Evolutionary conservation across 2,888 invertebrate genomes (phyloP), one percentile per base, ranked within the genome.

Genomic region (Nematopogon swammerdamellus): DNA sequence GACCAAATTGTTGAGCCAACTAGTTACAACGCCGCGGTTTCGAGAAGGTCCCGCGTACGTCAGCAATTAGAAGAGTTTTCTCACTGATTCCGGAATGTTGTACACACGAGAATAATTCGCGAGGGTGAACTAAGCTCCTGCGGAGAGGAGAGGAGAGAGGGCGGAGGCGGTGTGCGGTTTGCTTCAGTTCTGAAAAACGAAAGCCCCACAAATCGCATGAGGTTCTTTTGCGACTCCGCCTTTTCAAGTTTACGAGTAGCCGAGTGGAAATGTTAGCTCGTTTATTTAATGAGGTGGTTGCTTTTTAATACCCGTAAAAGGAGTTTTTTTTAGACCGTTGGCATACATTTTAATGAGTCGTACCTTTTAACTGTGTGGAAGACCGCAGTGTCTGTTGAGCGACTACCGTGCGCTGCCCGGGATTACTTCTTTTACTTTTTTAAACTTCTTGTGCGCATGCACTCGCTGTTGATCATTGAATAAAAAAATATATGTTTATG

Each of bases 251-350:
- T 60, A 55, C 57, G 53, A 60, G 64, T 63, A 62, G 59, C 56
- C 17, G 29, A 48, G 47, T 43, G 58, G 57, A 61, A 65, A 60
- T 61, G 62, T 63, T 58, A 59, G 58, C 60, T 65, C 64, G 64
- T 60, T 63, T 63, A 58, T 56, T 63, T 68, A 67, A 68, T 67
- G 67, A 68, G 67, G 63, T 61, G 62, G 62, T 61, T 58, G 64
- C 62, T 65, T 65, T 45, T 61, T 60, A 56, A 59, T 55, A 51
- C 57, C 55, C 60, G 61, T 45, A 57, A 62, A 61, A 61, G 58
- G 56, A 60, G 62, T 58, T 59, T 51, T 25, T n/a, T 25, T 36
- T 6, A 36, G 36, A 36, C 8, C 14, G 36, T 36, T 36, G 36
- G 36, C 36, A 36, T 36, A 36, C 36, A 36, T 36, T 36, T 25